Base-by-base conservation (phyloP, 2,797 vertebrate genomes). In the Sciurus carolinensis region DNA sequence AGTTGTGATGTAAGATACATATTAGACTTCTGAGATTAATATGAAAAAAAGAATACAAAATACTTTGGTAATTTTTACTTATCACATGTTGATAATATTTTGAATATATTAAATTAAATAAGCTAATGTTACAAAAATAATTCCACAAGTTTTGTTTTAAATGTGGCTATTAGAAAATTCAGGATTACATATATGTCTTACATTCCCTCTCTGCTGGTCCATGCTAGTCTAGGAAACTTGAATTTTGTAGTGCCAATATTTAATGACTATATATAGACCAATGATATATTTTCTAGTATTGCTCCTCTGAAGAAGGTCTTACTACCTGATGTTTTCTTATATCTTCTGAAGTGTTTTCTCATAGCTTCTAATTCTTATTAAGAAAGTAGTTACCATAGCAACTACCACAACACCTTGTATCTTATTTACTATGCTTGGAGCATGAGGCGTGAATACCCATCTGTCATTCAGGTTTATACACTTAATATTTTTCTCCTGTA, bases 351-450 rank as follows among this genome's bases (percentile, higher is more conserved):
- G 11, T 73, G 52, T 73, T 81, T 95, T 81, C 59, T 71, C 71
- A 5, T 76, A 9, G 69, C 47, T 73, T 81, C 54, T 89, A 80
- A 73, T 72, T 80, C 92, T 93, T 86, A 50, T 93, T 88, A 91
- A 87, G 85, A 59, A 81, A 91, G 57, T 26, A 50, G 80, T 94
- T 92, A 52, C 79, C 72, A 80, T 66, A 85, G 93, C 66, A 88
- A 94, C 71, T 66, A 59, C 54, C 54, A 81, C 79, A 84, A 44
- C 18, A 75, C 33, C 57, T 67, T 94, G 17, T 67, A 2, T 26
- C 33, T 39, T 92, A 67, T 95, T 86, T 94, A 96, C 87, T 93
- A 89, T 15, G 88, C 54, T 66, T 94, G 76, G 30, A 93, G 64
- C 71, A 28, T 81, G 33, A 92, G 69, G 62, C 57, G n/a, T 72